Evolutionary conservation across 2,797 vertebrate species (phyloP), one percentile per base, ranked within the genome.

Genomic region (Brotogeris chrysoptera): DNA sequence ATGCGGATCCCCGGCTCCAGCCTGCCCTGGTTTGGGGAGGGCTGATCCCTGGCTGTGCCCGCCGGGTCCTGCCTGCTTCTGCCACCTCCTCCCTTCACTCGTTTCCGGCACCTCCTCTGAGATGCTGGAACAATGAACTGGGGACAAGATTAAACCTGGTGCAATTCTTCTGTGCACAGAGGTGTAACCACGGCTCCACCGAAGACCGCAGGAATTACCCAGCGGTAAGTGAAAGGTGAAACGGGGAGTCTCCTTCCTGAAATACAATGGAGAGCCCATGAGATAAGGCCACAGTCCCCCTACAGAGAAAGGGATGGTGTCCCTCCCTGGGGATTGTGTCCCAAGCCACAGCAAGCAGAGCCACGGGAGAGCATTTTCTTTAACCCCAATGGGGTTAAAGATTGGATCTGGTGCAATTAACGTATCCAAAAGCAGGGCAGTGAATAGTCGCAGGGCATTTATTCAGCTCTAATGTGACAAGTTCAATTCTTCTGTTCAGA

Each of bases 401-500:
- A 95, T 95, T 38, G 72, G 84, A 89, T 95, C 92, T 90, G 76
- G 64, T 71, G 61, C 80, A 90, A 95, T 95, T 72, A 95, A 47
- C 16, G 46, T 78, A 80, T 85, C 91, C 80, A 78, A 74, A 90
- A 95, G 80, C 46, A 83, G 57, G 49, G 68, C 25, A 72, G n/a
- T 94, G 94, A 96, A 95, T 96, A 92, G 91, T 77, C 90, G 39
- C 92, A 94, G 71, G 79, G 32, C 80, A 80, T 92, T 94, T 87
- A 95, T 94, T 96, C 91, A 89, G 25, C 50, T 91, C 57, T 92
- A 89, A 94, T 93, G 73, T 92, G 96, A 93, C 94, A 97, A 80
- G 74, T 92, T 96, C 91, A 92, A 95, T 97, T 96, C 96, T 95
- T 89, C 94, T 87, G 74, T 89, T 96, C 39, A 49, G 86, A 95